Evolutionary conservation across 1,140 invertebrate genomes (phyloP).

Genomic region (Orchesella cincta): DNA sequence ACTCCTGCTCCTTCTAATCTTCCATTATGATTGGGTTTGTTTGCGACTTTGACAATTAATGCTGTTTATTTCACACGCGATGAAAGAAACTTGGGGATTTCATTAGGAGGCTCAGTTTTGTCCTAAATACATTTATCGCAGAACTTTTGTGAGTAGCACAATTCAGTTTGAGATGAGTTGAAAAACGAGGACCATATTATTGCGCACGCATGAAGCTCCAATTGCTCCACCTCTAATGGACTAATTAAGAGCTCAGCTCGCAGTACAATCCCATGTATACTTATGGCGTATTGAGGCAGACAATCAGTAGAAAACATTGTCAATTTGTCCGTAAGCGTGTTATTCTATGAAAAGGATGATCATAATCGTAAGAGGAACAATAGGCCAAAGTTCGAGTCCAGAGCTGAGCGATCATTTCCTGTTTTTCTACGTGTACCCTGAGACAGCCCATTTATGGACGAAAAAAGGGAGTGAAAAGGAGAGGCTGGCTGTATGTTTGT

Average conservation of each 20-base stretch:
- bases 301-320: not conserved
- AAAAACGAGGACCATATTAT: too few species aligned
- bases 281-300: not conserved
- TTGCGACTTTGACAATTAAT: not conserved
- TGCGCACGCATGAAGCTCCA: too few species aligned
- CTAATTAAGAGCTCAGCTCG: conserved; percentile 3
- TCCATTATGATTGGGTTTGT: too few species aligned
- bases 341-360: not conserved
- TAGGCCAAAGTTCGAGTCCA: not conserved
- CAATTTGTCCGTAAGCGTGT: not conserved
- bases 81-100: too few species aligned
- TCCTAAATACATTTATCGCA: too few species aligned
- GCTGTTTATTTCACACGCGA: not conserved
- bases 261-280: not conserved
- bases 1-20: not conserved
- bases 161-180: too few species aligned
- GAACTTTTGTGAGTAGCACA: too few species aligned
- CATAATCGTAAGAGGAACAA: conserved; percentile 1
- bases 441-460: conserved; percentile 11
- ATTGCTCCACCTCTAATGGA: conserved; percentile 25
- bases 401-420: conserved; percentile 22
- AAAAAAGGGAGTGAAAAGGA: not conserved
- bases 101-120: too few species aligned
- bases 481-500: too few species aligned
- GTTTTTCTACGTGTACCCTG: not conserved